Evolutionary conservation across 1,140 invertebrate genomes (phyloP).

Genomic region (Leguminivora glycinivorella): DNA sequence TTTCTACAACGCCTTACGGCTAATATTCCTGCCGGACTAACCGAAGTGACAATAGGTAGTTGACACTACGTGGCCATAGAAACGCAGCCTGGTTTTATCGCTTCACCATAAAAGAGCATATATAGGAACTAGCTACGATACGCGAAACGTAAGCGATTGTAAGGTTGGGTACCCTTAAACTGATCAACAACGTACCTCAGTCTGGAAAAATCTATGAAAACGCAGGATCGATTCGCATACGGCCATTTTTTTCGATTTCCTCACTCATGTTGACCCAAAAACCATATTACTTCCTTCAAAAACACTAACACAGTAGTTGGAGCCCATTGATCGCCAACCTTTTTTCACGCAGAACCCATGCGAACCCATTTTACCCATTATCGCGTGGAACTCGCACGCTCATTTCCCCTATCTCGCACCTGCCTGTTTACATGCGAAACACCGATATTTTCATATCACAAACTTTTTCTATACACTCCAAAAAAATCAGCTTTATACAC

Average conservation of each 20-base stretch:
- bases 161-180: too few species aligned
- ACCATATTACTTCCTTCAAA: not conserved
- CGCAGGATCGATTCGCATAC: not conserved
- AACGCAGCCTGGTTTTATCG: too few species aligned
- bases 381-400: conserved; percentile 5
- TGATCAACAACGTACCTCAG: too few species aligned
- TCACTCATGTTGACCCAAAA: not conserved
- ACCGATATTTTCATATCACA: conserved; percentile 43
- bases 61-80: too few species aligned
- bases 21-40: too few species aligned
- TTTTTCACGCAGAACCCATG: conserved; percentile 5
- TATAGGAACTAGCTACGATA: too few species aligned
- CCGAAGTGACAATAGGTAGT: too few species aligned
- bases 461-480: conserved; percentile 29
- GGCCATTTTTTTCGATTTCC: not conserved
- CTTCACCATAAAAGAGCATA: too few species aligned
- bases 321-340: conserved; percentile 18
- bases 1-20: too few species aligned
- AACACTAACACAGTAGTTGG: not conserved
- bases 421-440: conserved; percentile 35
- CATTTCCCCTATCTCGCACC: conserved; percentile 43
- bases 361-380: conserved; percentile 18
- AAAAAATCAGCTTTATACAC: not conserved
- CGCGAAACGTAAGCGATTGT: too few species aligned
- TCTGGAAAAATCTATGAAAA: not conserved